A percentile compares a stretch with the other conserved stretches of the same genome.
phyloP scores from a whole-genome alignment of 2,797 vertebrate species.

The Rhabdomys pumilio region DNA sequence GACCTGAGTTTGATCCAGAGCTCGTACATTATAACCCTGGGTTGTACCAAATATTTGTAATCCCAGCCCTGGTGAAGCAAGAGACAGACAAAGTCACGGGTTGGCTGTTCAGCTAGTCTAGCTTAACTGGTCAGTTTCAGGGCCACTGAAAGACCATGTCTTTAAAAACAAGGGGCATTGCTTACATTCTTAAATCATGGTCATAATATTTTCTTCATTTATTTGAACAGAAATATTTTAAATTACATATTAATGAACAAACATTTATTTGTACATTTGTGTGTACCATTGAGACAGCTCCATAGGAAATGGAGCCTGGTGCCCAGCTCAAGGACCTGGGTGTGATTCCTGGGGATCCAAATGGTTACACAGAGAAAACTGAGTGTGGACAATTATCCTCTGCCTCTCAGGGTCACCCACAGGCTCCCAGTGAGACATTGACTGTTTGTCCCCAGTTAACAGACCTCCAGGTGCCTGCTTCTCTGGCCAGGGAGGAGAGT shows the following conservation, averaged over 20 bases:
- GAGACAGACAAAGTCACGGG: neutral
- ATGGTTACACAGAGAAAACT: neutral
- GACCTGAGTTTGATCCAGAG: neutral
- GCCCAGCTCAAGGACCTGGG: accelerated
- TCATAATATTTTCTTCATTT: too few species aligned
- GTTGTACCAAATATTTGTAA: neutral
- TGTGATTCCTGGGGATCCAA: neutral
- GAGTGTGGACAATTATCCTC: neutral
- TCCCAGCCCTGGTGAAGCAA: neutral
- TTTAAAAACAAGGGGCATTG: neutral
- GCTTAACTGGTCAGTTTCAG: too few species aligned
- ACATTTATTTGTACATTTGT: neutral
- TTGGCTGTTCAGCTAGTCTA: neutral
- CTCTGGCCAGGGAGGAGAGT: neutral
- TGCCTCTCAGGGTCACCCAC: neutral
- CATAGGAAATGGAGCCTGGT: neutral
- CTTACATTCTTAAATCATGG: neutral
- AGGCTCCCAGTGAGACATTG: neutral
- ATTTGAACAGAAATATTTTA: neutral
- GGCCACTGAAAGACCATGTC: too few species aligned
- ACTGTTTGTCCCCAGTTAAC: too few species aligned
- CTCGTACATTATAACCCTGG: neutral
- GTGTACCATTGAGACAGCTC: neutral
- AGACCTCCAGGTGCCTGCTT: too few species aligned
- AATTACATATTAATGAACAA: neutral